Conservation (phyloP, 2,797 vertebrate genomes). For the Limnodromus scolopaceus region DNA sequence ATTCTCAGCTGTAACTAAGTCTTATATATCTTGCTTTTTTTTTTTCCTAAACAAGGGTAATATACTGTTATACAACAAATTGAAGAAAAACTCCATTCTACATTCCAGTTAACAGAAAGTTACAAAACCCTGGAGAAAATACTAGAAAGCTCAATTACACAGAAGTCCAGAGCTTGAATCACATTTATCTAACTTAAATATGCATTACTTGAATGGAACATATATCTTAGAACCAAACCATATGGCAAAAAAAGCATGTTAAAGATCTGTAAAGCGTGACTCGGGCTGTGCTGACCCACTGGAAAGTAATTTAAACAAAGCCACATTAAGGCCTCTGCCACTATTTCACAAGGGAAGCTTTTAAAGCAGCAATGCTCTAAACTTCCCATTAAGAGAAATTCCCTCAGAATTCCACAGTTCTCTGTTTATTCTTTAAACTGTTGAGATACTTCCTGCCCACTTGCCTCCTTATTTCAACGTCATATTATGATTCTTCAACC, state of each 20-base stretch:
- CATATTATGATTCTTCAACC: background rate
- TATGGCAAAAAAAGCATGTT: background rate
- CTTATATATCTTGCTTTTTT: background rate
- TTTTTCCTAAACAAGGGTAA: background rate
- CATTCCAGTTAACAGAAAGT: background rate
- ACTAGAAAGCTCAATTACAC: background rate
- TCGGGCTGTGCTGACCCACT: slow-evolving; percentile 10
- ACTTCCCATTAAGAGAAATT: background rate
- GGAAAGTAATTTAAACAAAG: slow-evolving; percentile 1
- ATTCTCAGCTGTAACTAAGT: background rate
- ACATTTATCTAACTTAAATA: background rate
- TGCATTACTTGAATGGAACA: background rate
- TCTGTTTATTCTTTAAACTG: background rate
- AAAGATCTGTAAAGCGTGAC: background rate
- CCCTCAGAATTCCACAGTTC: background rate
- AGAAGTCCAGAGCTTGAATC: background rate
- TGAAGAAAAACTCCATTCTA: background rate
- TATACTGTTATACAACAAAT: background rate
- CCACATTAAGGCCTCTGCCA: background rate
- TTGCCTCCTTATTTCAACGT: background rate
- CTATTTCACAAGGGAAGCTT: background rate
- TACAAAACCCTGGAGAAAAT: background rate
- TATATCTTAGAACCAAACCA: slow-evolving; percentile 15
- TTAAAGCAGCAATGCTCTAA: background rate
- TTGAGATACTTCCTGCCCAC: background rate